Percentiles rank a stretch among this genome's conserved stretches.
These are phyloP conservation scores for Takifugu ocellatus DNA, from an alignment of 2,797 vertebrate species.

Conservation along the genomic window DNA sequence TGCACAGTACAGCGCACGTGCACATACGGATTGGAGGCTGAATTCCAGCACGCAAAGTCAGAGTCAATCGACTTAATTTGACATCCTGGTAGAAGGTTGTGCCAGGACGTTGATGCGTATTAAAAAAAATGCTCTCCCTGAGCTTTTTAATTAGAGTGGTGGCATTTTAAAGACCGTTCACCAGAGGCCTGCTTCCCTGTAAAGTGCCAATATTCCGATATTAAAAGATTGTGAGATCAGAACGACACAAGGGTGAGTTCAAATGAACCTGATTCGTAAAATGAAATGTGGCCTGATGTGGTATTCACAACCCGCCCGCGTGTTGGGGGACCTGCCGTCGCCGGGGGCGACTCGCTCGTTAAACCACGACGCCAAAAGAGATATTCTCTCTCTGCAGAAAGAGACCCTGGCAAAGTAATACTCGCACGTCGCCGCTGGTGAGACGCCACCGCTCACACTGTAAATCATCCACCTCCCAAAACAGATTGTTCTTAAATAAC, in stretches of 20 bases:
- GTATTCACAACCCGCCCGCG: conserved; percentile 5
- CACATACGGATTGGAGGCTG: conserved; percentile 8
- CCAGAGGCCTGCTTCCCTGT: conserved; percentile 8
- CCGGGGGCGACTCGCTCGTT: conserved; percentile 15
- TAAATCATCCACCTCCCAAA: conserved; percentile 38
- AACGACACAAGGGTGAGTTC: conserved; percentile 23
- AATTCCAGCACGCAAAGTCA: neutral
- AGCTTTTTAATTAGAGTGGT: conserved; percentile 41
- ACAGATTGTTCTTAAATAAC: conserved; percentile 34
- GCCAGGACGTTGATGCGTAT: neutral
- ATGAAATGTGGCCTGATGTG: conserved; percentile 24
- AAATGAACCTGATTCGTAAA: conserved; percentile 21
- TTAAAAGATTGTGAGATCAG: conserved; percentile 22
- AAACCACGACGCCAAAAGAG: conserved; percentile 31
- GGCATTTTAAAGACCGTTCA: conserved; percentile 52
- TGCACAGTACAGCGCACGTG: conserved; percentile 9
- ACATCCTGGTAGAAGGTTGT: conserved; percentile 9
- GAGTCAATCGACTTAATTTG: neutral
- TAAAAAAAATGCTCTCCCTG: conserved; percentile 4
- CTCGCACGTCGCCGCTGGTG: conserved; percentile 30
- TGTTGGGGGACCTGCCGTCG: conserved; percentile 33
- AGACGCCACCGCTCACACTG: conserved; percentile 23
- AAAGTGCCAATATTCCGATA: conserved; percentile 41
- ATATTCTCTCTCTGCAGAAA: conserved; percentile 12
- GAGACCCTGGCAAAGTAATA: conserved; percentile 25